Conservation (phyloP, 2,113 vertebrate genomes). For the Oryzias javanicus region DNA sequence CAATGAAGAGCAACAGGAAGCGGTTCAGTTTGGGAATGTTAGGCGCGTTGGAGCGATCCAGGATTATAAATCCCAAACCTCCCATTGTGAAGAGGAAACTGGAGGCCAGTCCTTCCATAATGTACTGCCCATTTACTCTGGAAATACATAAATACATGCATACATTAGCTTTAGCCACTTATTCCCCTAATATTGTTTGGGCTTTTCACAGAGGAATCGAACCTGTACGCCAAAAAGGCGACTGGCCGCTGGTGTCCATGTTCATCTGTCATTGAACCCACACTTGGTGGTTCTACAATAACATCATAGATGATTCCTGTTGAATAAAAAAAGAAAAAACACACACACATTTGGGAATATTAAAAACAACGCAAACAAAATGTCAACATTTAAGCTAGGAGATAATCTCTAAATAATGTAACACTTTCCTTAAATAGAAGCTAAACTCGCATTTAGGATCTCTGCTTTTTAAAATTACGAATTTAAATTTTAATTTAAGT, state of each 20-base stretch:
- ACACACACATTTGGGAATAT: background rate
- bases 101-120: conserved; percentile 97
- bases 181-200: background rate
- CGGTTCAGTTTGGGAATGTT: conserved; percentile 98
- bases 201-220: background rate
- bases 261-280: conserved; percentile 98
- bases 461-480: too few species aligned
- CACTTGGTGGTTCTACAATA: conserved; percentile 98
- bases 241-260: conserved; percentile 97
- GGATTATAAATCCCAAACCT: conserved; percentile 95
- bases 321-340: too few species aligned
- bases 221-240: conserved; percentile 97
- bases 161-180: accelerated
- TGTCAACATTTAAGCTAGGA: too few species aligned
- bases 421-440: too few species aligned
- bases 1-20: conserved; percentile 96
- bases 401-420: too few species aligned
- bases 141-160: too few species aligned
- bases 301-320: conserved; percentile 98
- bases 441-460: too few species aligned
- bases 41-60: conserved; percentile 96
- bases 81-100: conserved; percentile 99
- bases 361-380: background rate
- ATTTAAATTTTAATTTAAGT: too few species aligned
- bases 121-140: conserved; percentile 98